These are phyloP conservation scores for Typhlomys cinereus DNA, from an alignment of 2,113 vertebrate genomes.

Conservation along the genomic window DNA sequence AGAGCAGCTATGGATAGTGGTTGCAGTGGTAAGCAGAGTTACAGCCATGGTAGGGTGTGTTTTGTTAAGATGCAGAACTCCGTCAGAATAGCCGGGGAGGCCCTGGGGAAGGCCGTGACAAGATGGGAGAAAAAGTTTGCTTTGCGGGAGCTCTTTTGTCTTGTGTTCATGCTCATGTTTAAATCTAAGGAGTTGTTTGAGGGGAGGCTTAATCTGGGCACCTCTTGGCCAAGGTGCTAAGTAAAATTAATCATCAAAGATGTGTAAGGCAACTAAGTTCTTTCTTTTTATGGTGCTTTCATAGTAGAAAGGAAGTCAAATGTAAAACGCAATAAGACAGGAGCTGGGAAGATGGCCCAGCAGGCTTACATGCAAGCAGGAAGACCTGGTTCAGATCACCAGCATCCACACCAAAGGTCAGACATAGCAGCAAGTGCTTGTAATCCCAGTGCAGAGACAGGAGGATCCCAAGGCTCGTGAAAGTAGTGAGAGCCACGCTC, in stretches of 20 bases:
- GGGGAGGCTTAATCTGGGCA: constrained; percentile 32
- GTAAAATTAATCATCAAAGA: not conserved
- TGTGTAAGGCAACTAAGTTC: not conserved
- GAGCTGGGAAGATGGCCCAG: not conserved
- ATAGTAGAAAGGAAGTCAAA: not conserved
- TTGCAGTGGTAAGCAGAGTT: fast-evolving
- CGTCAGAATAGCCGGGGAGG: not conserved
- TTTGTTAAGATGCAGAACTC: not conserved
- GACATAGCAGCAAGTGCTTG: not conserved
- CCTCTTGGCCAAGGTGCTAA: not conserved
- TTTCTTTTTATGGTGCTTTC: not conserved
- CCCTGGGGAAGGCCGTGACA: constrained; percentile 34
- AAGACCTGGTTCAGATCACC: too few species aligned
- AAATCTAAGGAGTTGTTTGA: constrained; percentile 76
- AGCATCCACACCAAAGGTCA: not conserved
- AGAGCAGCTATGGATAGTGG: fast-evolving
- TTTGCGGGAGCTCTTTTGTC: constrained; percentile 73
- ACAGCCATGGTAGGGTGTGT: not conserved
- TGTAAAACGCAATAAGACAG: not conserved
- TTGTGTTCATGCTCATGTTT: constrained; percentile 77
- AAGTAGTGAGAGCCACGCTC: not conserved
- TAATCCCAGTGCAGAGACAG: not conserved
- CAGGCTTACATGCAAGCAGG: too few species aligned
- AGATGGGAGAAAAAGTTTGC: constrained; percentile 70
- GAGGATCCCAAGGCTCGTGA: not conserved